Evolutionary conservation across 2,888 invertebrate species (phyloP).

Genomic region (Heliconius ethilla): DNA sequence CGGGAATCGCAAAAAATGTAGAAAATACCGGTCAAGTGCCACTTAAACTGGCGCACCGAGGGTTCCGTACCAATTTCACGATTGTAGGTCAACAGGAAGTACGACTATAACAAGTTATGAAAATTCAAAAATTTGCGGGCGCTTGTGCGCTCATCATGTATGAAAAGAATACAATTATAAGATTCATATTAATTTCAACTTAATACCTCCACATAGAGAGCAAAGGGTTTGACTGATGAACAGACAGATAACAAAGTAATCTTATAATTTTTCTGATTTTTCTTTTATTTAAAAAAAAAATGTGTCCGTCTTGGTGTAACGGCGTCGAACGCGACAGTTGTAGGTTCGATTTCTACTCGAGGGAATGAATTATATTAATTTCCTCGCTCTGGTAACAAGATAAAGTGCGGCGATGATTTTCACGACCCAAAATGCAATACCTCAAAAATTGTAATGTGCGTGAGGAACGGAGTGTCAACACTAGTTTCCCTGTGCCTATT

Average conservation of each 20-base stretch:
- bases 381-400: neutral
- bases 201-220: too few relatives aligned
- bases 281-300: too few relatives aligned
- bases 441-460: too few relatives aligned
- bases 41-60: too few relatives aligned
- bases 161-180: conserved; percentile 4
- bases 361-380: neutral
- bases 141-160: neutral
- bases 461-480: too few relatives aligned
- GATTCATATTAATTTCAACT: neutral
- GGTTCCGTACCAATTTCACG: neutral
- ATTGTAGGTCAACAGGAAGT: neutral
- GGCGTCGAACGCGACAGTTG: neutral
- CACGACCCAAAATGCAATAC: neutral
- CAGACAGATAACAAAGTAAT: too few relatives aligned
- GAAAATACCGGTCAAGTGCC: neutral
- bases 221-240: too few relatives aligned
- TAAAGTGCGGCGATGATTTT: neutral
- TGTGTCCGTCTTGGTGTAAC: neutral
- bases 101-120: neutral
- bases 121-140: neutral
- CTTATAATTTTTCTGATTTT: too few relatives aligned
- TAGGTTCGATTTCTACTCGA: neutral
- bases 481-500: too few relatives aligned
- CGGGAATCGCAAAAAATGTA: neutral